Evolutionary conservation across 2,888 invertebrate genomes (phyloP).

Genomic region (Clitarchus hookeri): DNA sequence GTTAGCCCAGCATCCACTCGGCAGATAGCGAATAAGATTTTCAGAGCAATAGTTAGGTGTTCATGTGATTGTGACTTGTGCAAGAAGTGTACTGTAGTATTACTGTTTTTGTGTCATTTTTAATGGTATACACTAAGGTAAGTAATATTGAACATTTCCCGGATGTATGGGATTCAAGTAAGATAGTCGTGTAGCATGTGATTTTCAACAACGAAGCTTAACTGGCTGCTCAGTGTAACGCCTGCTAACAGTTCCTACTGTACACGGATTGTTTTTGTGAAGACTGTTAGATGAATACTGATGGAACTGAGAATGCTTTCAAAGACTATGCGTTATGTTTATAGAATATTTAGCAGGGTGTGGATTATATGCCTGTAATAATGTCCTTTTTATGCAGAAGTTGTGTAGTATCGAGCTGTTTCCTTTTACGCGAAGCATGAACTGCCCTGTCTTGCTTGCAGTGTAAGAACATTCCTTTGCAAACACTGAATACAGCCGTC

Average conservation of each 20-base stretch:
- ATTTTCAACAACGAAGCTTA: not conserved
- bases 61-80: not conserved
- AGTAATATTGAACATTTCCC: too few relatives aligned
- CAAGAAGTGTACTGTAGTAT: not conserved
- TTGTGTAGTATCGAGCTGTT: not conserved
- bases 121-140: not conserved
- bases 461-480: too few relatives aligned
- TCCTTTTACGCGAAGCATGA: not conserved
- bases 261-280: not conserved
- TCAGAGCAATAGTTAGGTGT: not conserved
- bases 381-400: not conserved
- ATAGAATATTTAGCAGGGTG: not conserved
- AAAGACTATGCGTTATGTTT: not conserved
- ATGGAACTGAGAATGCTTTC: not conserved
- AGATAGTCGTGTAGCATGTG: not conserved
- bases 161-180: too few relatives aligned
- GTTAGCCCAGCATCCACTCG: too few relatives aligned
- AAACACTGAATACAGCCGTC: too few relatives aligned
- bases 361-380: not conserved
- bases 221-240: not conserved
- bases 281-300: not conserved
- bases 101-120: not conserved
- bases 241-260: not conserved
- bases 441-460: not conserved
- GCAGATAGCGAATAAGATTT: too few relatives aligned